Conservation (phyloP, 1,140 invertebrate genomes). For the Aphelenchoides avenae region DNA sequence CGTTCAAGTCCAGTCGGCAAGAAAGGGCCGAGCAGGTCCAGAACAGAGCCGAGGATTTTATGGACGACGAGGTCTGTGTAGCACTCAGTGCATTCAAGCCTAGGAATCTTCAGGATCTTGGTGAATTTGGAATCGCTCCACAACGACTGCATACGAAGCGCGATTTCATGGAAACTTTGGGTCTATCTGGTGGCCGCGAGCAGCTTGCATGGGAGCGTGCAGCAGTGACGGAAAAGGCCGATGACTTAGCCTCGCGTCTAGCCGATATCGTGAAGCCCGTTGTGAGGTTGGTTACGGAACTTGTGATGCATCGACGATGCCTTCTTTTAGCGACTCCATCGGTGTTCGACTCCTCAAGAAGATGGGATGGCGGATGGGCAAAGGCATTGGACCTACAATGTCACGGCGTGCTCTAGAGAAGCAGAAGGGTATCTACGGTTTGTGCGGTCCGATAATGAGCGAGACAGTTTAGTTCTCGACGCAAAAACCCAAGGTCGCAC, state of each 20-base stretch:
- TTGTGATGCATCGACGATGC: constrained; percentile 34
- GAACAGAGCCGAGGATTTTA: constrained; percentile 83
- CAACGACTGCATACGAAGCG: constrained; percentile 72
- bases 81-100: constrained; percentile 11
- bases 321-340: constrained; percentile 71
- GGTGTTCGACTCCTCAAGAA: constrained; percentile 77
- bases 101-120: constrained; percentile 70
- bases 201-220: constrained; percentile 52
- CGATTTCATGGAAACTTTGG: constrained; percentile 66
- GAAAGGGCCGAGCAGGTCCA: constrained; percentile 64
- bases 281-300: constrained; percentile 10
- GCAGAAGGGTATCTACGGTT: constrained; percentile 32
- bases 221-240: no score
- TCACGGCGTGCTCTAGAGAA: constrained; percentile 63
- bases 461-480: constrained; percentile 34
- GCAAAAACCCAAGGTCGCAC: constrained; percentile 24
- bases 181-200: constrained; percentile 13
- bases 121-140: constrained; percentile 90
- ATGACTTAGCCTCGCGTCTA: no score
- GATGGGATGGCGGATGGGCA: constrained; percentile 81
- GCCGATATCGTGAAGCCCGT: not conserved
- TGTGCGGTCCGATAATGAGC: not conserved
- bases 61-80: constrained; percentile 81
- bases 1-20: constrained; percentile 80
- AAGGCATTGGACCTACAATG: constrained; percentile 74